A percentile compares a stretch with the other conserved stretches of the same genome.
Conservation (phyloP, 2,888 invertebrate genomes). For the Chrysopilus asiliformis region DNA sequence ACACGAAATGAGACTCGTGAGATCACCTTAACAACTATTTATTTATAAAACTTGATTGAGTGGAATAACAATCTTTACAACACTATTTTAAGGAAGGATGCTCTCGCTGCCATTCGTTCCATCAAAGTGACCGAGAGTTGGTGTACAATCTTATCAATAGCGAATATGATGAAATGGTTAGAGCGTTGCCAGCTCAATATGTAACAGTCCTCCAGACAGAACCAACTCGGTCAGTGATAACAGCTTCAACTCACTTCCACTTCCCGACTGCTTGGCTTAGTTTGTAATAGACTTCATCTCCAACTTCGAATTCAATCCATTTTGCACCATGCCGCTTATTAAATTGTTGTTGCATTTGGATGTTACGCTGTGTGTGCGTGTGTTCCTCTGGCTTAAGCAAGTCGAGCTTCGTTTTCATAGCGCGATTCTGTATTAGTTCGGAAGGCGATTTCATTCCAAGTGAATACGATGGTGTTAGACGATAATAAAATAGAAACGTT, state of each 20-base stretch:
- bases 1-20: too few relatives aligned
- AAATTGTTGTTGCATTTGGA: background rate
- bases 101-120: too few relatives aligned
- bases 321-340: conserved; percentile 4
- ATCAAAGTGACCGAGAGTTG: too few relatives aligned
- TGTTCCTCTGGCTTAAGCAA: background rate
- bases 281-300: background rate
- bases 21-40: too few relatives aligned
- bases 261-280: background rate
- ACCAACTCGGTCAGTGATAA: background rate
- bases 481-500: conserved; percentile 1
- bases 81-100: too few relatives aligned
- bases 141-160: too few relatives aligned
- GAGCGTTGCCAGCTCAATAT: too few relatives aligned
- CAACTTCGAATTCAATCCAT: conserved; percentile 1
- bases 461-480: conserved; percentile 1
- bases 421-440: background rate
- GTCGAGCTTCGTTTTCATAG: conserved; percentile 1
- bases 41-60: too few relatives aligned
- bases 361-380: background rate
- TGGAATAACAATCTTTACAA: too few relatives aligned
- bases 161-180: too few relatives aligned
- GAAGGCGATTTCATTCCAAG: background rate
- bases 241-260: background rate
- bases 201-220: too few relatives aligned